Conservation (phyloP, 2,888 invertebrate genomes). For the Gastracanthus pulcherrimus region DNA sequence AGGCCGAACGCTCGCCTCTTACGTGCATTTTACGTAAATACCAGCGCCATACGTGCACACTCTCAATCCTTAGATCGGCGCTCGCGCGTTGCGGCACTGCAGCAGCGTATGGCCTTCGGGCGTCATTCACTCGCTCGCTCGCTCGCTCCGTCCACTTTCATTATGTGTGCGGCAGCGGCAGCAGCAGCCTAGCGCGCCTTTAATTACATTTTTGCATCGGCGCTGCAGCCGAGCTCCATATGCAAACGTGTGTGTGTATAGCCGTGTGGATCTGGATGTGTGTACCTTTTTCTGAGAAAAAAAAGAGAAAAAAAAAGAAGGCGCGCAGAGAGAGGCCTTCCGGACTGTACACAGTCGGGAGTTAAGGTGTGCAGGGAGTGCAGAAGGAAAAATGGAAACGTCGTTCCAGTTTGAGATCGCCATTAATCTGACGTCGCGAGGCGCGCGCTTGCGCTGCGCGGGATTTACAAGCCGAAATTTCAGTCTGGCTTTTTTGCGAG, state of each 20-base stretch:
- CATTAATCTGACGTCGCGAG: constrained; percentile 37
- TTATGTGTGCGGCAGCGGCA: constrained; percentile 63
- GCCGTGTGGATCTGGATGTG: neutral
- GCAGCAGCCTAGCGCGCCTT: constrained; percentile 61
- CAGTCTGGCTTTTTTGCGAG: too few species aligned
- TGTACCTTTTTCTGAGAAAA: constrained; percentile 41
- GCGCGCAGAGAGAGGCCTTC: constrained; percentile 37
- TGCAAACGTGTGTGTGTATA: too few species aligned
- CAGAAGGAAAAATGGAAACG: constrained; percentile 63
- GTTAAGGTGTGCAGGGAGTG: too few species aligned
- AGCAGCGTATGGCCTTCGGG: constrained; percentile 73
- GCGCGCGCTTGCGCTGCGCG: too few species aligned
- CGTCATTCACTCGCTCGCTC: constrained; percentile 75
- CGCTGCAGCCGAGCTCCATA: too few species aligned
- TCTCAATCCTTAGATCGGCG: constrained; percentile 33
- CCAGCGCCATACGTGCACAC: neutral
- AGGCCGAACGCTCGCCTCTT: neutral
- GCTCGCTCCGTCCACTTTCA: constrained; percentile 72
- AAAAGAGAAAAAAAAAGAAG: too few species aligned
- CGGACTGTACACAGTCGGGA: too few species aligned
- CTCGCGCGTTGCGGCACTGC: constrained; percentile 29
- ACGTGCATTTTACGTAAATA: constrained; percentile 37
- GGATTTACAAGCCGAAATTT: too few species aligned
- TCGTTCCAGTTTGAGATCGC: constrained; percentile 63
- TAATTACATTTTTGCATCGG: constrained; percentile 73